Evolutionary conservation across 2,888 invertebrate genomes (phyloP).

Genomic region (Heteromyza rotundicornis): DNA sequence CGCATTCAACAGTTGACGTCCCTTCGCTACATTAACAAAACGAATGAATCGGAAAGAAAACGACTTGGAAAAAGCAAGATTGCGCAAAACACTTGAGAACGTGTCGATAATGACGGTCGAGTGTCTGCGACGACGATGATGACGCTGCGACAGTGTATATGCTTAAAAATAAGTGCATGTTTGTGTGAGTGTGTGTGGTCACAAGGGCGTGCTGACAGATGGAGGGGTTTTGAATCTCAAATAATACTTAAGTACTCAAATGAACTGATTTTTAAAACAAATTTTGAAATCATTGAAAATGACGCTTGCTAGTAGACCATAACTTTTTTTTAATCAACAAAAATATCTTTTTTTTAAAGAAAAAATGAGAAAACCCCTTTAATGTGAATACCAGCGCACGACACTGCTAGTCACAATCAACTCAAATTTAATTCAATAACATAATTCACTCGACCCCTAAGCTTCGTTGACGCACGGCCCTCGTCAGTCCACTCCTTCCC

Average conservation of each 20-base stretch:
- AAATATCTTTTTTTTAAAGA: too few species aligned
- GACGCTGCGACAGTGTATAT: conserved; percentile 27
- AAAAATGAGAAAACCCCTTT: too few species aligned
- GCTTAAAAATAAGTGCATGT: too few species aligned
- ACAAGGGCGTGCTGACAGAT: not conserved
- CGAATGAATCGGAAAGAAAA: conserved; percentile 59
- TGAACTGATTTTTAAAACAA: too few species aligned
- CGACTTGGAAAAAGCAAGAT: conserved; percentile 41
- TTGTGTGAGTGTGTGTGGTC: not conserved
- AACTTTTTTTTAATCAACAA: too few species aligned
- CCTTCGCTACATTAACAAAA: conserved; percentile 58
- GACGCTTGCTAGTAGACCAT: too few species aligned
- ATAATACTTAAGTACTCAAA: too few species aligned
- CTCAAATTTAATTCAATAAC: conserved; percentile 58
- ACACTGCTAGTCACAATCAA: conserved; percentile 46
- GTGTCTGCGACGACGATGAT: conserved; percentile 33
- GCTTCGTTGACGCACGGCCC: too few species aligned
- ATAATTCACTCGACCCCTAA: conserved; percentile 52
- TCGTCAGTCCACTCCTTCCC: too few species aligned
- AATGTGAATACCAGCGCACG: too few species aligned
- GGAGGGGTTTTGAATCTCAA: too few species aligned
- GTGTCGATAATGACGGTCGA: conserved; percentile 43
- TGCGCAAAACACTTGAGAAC: conserved; percentile 36
- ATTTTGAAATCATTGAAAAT: too few species aligned
- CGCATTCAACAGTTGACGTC: conserved; percentile 50